Conservation (phyloP, 1,140 invertebrate genomes). For the Drosophila ogumai region DNA sequence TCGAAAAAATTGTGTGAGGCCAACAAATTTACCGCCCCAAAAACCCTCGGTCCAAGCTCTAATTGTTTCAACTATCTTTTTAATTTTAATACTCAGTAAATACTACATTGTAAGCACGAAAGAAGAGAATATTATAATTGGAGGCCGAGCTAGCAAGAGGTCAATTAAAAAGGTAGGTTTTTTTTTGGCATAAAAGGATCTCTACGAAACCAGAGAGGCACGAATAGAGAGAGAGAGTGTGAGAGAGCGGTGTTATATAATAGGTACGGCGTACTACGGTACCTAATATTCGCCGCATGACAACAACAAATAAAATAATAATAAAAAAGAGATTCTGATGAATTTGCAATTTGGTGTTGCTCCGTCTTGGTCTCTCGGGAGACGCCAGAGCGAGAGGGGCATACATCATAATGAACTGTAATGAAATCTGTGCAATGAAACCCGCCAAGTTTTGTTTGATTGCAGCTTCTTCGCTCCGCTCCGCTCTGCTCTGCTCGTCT, state of each 20-base stretch:
- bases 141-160: background rate
- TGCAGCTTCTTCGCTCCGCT: constrained; percentile 32
- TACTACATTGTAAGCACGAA: background rate
- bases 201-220: background rate
- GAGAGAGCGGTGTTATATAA: constrained; percentile 63
- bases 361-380: background rate
- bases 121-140: background rate
- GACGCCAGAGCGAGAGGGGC: constrained; percentile 6
- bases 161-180: constrained; percentile 13
- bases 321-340: constrained; percentile 41
- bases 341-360: constrained; percentile 57
- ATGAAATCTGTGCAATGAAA: constrained; percentile 75
- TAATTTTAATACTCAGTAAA: background rate
- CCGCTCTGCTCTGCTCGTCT: constrained; percentile 41
- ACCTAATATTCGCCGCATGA: constrained; percentile 29
- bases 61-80: background rate
- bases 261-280: constrained; percentile 13
- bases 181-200: constrained; percentile 59
- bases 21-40: background rate
- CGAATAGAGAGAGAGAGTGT: background rate
- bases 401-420: constrained; percentile 60
- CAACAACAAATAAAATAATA: constrained; percentile 28
- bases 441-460: constrained; percentile 78
- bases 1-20: background rate
- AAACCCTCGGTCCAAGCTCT: constrained; percentile 3